Conservation (phyloP, 2,113 vertebrate genomes). For the Poecilia latipinna region DNA sequence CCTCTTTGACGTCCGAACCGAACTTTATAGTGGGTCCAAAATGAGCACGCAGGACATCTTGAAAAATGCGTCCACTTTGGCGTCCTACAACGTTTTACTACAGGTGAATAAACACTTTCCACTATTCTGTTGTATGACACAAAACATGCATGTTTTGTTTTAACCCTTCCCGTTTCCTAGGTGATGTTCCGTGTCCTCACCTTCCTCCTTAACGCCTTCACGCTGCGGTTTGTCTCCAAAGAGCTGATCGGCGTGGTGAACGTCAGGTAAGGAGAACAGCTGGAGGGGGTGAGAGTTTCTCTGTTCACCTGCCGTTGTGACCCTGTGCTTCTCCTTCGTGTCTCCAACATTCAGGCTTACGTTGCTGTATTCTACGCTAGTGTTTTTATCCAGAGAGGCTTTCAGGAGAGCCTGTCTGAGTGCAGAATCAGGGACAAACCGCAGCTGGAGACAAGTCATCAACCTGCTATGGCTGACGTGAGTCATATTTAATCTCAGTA, state of each 20-base stretch:
- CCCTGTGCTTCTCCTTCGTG: background rate
- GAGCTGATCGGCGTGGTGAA: conserved; percentile 93
- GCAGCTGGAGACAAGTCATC: conserved; percentile 90
- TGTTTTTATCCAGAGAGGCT: conserved; percentile 94
- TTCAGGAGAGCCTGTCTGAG: conserved; percentile 96
- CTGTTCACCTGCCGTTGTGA: background rate
- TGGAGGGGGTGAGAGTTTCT: background rate
- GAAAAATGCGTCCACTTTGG: conserved; percentile 73
- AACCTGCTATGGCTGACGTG: conserved; percentile 96
- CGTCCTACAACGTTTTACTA: conserved; percentile 80
- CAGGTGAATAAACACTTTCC: conserved; percentile 64
- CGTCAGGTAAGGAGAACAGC: conserved; percentile 84
- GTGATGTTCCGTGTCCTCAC: conserved; percentile 90
- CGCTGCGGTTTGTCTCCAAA: conserved; percentile 92
- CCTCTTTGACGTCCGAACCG: background rate
- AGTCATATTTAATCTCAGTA: conserved; percentile 60
- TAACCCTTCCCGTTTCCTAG: conserved; percentile 67
- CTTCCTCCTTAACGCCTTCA: conserved; percentile 93
- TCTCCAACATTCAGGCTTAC: conserved; percentile 82
- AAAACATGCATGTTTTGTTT: background rate
- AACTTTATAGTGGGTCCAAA: conserved; percentile 16
- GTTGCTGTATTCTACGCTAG: conserved; percentile 90
- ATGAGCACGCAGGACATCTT: conserved; percentile 80
- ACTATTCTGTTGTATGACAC: too few relatives aligned
- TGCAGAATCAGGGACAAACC: conserved; percentile 74